Evolutionary conservation across 2,888 invertebrate genomes (phyloP), one percentile per base, ranked within the genome.

Genomic region (Eilema sororculum): DNA sequence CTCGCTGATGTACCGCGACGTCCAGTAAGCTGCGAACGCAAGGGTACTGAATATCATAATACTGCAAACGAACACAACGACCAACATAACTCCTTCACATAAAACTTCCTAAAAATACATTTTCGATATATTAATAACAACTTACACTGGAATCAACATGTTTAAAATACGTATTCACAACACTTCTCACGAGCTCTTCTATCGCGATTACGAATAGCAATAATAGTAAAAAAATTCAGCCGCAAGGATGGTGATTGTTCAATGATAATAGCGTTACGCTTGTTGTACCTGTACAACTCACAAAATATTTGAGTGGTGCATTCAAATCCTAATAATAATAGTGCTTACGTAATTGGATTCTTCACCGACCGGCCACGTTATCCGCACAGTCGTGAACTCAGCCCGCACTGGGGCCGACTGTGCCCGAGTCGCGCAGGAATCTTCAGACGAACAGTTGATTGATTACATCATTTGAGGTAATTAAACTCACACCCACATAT

Each of bases 81-180:
- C 0, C n/a, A 52, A 8, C 6, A 52, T 52, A 6, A n/a, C 20
- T 20, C 13, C 5, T 46, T 1, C 20, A 46, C 20, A 20, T 20
- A 20, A 28, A 28, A 28, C 28, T 28, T 28, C 28, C 28, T 28
- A 28, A 28, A 28, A 5, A 28, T 28, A 37, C 13, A 41, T 16
- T 12, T 12, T 37, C 1, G 37, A 8, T 41, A 41, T 4, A 41
- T 37, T 13, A 4, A 12, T n/a, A 61, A 16, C 5, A 37, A 62
- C 61, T 62, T 62, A 62, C 61, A 62, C 13, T 0, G 61, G 37
- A 24, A 62, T 62, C 8, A 62, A 24, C 61, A 62, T 62, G 6
- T 52, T 37, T 62, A 8, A 62, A 16, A 24, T 22, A 37, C 16
- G 16, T 37, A 6, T 37, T 24, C 24, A 37, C 61, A 16, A 24